phyloP scores from a whole-genome alignment of 2,113 vertebrate species.

The Alethe diademata region DNA sequence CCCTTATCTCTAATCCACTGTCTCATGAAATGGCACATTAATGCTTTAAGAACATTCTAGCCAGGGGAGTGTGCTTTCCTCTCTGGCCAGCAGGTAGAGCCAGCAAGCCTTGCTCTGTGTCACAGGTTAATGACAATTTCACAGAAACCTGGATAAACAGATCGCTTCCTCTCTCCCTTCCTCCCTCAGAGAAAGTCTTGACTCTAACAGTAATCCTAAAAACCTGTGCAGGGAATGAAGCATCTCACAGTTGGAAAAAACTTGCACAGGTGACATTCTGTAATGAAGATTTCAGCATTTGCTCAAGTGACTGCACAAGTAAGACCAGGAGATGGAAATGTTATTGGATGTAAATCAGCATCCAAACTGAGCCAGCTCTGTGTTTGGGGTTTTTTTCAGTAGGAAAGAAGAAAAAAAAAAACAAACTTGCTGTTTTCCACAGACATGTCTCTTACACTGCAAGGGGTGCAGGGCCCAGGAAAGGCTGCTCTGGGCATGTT shows the following conservation, averaged over 20 bases:
- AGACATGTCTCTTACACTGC: neutral
- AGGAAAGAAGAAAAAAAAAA: neutral
- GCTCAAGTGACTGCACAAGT: neutral
- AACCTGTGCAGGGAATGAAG: neutral
- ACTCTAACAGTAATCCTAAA: neutral
- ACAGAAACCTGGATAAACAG: slow-evolving; percentile 5
- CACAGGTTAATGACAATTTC: neutral
- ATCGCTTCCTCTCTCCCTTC: neutral
- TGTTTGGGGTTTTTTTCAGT: neutral
- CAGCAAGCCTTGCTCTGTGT: slow-evolving; percentile 50
- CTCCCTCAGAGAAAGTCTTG: neutral
- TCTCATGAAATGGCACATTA: neutral
- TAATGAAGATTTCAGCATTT: neutral
- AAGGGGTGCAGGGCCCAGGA: neutral
- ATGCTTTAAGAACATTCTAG: neutral
- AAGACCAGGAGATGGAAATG: neutral
- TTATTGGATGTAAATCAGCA: neutral
- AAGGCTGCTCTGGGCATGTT: neutral
- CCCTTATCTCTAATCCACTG: slow-evolving; percentile 12
- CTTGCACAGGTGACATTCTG: neutral
- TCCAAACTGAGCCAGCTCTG: neutral
- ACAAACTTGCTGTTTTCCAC: neutral
- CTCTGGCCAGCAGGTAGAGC: slow-evolving; percentile 65
- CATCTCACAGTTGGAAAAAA: neutral
- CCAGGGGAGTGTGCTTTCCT: neutral